Base-by-base conservation (phyloP, 2,888 invertebrate species). In the Leptothorax acervorum region DNA sequence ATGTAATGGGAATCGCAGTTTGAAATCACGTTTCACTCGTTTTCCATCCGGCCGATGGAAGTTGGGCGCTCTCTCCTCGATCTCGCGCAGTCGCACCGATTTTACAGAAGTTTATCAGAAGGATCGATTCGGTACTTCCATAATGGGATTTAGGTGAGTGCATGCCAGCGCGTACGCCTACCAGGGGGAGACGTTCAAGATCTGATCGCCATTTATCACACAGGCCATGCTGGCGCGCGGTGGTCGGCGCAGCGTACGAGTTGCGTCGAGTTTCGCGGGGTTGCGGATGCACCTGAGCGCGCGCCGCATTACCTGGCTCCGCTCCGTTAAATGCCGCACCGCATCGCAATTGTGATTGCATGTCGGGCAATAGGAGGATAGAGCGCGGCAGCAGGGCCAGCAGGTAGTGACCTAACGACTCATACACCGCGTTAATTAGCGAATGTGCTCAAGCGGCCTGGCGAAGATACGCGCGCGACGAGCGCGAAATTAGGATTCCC, bases 171-270 rank as follows among this genome's bases (percentile, higher is more conserved):
- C 31, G 85, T 87, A 62, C 78, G 63, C 31, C 84, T 86, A 81
- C 84, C 78, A 84, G 82, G 66, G 74, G 82, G 84, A 73, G 71
- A 84, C 85, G 86, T 87, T 78, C 87, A 70, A 87, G 90, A 90
- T 89, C 87, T 87, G 88, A 91, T 90, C 87, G 83, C 82, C 89
- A 88, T 92, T 90, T 90, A 91, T 92, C 92, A 90, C 87, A 70
- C 66, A 57, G 74, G 45, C 70, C 62, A 76, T 73, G 63, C 65
- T 28, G 60, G 65, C 15, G 48, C 70, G 63, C 66, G 66, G 28
- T 66, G 66, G 57, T 31, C 51, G 55, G 53, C 57, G 86, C 83
- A 82, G 79, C 76, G 78, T 76, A 88, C 86, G 89, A 89, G 91
- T 91, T 91, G 90, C 87, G 84, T 79, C 85, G 87, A 90, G 87